These are phyloP conservation scores for Toxotes lorentzi DNA, from an alignment of 2,797 vertebrate species.

Conservation along the genomic window DNA sequence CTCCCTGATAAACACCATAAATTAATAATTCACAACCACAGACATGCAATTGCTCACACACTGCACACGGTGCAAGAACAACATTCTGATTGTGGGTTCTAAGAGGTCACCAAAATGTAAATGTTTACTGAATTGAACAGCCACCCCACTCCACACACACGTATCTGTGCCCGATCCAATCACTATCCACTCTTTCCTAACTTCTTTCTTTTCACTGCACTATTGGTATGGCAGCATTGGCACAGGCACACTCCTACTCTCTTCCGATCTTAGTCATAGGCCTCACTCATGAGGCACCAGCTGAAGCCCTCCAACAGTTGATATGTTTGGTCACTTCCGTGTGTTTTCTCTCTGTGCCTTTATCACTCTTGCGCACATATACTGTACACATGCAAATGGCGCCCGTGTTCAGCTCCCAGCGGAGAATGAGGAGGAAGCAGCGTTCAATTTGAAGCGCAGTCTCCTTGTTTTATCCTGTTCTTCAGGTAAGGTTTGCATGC, in stretches of 20 bases:
- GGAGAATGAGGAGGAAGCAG: slow-evolving; percentile 38
- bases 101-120: slow-evolving; percentile 56
- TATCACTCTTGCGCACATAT: slow-evolving; percentile 59
- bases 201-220: slow-evolving; percentile 64
- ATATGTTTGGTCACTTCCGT: slow-evolving; percentile 78
- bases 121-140: slow-evolving; percentile 59
- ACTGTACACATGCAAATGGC: slow-evolving; percentile 60
- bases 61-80: slow-evolving; percentile 38
- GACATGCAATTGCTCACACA: slow-evolving; percentile 31
- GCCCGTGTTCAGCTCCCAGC: slow-evolving; percentile 12
- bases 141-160: slow-evolving; percentile 55
- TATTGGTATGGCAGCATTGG: slow-evolving; percentile 82
- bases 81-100: slow-evolving; percentile 39
- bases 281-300: slow-evolving; percentile 72
- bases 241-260: slow-evolving; percentile 83
- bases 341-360: slow-evolving; percentile 69
- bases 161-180: slow-evolving; percentile 57
- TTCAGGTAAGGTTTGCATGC: slow-evolving; percentile 45
- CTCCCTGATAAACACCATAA: slow-evolving; percentile 32
- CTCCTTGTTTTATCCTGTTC: slow-evolving; percentile 9
- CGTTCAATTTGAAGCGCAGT: slow-evolving; percentile 15
- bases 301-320: slow-evolving; percentile 76
- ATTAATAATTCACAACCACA: slow-evolving; percentile 54
- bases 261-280: slow-evolving; percentile 87
- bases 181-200: slow-evolving; percentile 54